Percentiles rank a stretch among this genome's conserved stretches.
Evolutionary conservation across 2,888 invertebrate genomes (phyloP).

Genomic region (Lasius fuliginosus): DNA sequence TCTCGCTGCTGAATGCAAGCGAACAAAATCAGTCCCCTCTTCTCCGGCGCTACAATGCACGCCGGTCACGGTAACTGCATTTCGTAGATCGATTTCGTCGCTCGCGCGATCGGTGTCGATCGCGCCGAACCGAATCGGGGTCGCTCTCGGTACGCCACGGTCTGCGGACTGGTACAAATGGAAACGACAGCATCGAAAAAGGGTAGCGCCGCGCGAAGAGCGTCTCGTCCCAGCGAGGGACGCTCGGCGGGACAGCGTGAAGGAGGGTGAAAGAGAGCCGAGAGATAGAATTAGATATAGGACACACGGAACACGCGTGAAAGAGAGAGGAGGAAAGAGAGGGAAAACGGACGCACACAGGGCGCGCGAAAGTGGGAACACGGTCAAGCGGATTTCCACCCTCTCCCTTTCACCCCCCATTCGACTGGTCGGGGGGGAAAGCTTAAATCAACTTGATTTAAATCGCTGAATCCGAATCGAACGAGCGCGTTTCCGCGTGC

Average conservation of each 20-base stretch:
- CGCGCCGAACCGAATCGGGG: slow-evolving; percentile 44
- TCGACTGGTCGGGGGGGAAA: slow-evolving; percentile 70
- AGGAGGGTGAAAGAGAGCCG: slow-evolving; percentile 36
- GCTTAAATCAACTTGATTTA: slow-evolving; percentile 84
- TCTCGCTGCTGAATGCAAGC: slow-evolving; percentile 47
- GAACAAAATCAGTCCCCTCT: slow-evolving; percentile 61
- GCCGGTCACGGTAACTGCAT: slow-evolving; percentile 55
- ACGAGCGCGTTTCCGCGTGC: slow-evolving; percentile 57
- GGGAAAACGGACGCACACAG: slow-evolving; percentile 17
- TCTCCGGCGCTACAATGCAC: slow-evolving; percentile 63
- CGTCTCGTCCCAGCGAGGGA: slow-evolving; percentile 11
- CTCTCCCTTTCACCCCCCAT: neutral
- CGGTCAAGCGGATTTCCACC: slow-evolving; percentile 65
- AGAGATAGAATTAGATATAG: slow-evolving; percentile 63
- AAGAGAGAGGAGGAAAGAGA: slow-evolving; percentile 21
- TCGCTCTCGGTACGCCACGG: neutral
- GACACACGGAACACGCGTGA: neutral
- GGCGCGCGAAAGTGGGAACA: slow-evolving; percentile 67
- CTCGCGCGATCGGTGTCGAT: slow-evolving; percentile 59
- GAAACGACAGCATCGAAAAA: slow-evolving; percentile 54
- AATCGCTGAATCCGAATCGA: slow-evolving; percentile 77
- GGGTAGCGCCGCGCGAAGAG: slow-evolving; percentile 32
- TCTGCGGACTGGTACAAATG: slow-evolving; percentile 44
- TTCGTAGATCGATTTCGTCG: slow-evolving; percentile 69
- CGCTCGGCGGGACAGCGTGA: slow-evolving; percentile 3